Percentiles rank a stretch among this genome's conserved stretches.
These are phyloP conservation scores for Sturmia bella DNA, from an alignment of 2,888 invertebrate genomes.

Conservation along the genomic window DNA sequence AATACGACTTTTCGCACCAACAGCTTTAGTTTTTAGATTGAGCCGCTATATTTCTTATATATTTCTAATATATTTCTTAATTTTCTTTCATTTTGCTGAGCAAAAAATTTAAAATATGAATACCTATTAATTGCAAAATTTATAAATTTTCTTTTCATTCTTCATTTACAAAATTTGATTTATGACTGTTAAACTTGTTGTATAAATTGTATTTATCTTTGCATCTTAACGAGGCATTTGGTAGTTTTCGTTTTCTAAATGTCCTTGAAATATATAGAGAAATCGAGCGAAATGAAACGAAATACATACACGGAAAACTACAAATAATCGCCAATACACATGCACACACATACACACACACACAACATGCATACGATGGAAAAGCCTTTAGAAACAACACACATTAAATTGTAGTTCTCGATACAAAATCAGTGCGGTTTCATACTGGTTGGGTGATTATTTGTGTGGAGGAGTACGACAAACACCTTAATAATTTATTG, in stretches of 20 bases:
- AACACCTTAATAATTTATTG: constrained; percentile 56
- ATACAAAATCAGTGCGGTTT: constrained; percentile 17
- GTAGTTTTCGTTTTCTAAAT: constrained; percentile 10
- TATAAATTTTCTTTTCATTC: neutral
- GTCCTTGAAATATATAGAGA: constrained; percentile 54
- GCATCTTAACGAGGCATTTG: constrained; percentile 37
- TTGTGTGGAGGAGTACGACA: neutral
- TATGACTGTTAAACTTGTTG: constrained; percentile 45
- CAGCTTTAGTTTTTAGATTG: too few relatives aligned
- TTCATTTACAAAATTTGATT: constrained; percentile 47
- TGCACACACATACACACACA: neutral
- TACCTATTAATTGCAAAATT: too few relatives aligned
- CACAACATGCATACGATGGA: neutral
- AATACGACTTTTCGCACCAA: too few relatives aligned
- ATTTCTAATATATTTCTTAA: too few relatives aligned
- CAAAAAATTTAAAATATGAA: too few relatives aligned
- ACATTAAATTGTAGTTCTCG: constrained; percentile 31
- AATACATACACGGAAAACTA: neutral
- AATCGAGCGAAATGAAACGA: constrained; percentile 19
- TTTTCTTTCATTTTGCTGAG: too few relatives aligned
- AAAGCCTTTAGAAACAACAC: constrained; percentile 4
- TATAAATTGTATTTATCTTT: constrained; percentile 57
- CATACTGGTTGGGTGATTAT: neutral
- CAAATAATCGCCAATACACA: neutral
- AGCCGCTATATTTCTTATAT: too few relatives aligned